A percentile compares a stretch with the other conserved stretches of the same genome.
phyloP scores from a whole-genome alignment of 1,140 invertebrate genomes.

The Drosophila pallidifrons region DNA sequence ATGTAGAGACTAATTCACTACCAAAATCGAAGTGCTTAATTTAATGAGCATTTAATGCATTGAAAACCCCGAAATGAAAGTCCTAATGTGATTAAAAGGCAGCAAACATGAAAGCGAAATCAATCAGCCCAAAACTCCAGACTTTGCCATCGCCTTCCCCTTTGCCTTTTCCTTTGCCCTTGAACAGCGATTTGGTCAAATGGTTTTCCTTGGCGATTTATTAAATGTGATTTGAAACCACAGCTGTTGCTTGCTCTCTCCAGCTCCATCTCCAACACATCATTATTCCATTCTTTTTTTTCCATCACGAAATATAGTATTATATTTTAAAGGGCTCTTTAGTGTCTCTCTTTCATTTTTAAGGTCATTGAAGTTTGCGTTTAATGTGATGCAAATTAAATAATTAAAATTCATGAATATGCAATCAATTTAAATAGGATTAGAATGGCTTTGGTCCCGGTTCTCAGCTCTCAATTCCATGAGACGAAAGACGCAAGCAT shows the following conservation, averaged over 20 bases:
- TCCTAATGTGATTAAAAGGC: conserved; percentile 26
- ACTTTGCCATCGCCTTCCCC: too few relatives aligned
- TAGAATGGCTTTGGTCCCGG: background rate
- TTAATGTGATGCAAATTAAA: conserved; percentile 19
- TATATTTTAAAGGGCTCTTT: background rate
- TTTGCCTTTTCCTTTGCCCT: background rate
- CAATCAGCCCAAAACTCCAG: conserved; percentile 3
- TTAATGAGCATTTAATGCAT: conserved; percentile 23
- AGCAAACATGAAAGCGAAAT: conserved; percentile 1
- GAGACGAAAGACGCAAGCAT: background rate
- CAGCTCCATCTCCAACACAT: background rate
- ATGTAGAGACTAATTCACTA: background rate
- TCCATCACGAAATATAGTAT: background rate
- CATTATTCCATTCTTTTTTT: too few relatives aligned
- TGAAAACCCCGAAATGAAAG: conserved; percentile 7
- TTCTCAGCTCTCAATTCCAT: background rate
- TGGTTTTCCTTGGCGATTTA: too few relatives aligned
- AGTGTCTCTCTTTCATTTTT: background rate
- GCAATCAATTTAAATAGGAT: conserved; percentile 14
- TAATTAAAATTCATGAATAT: conserved; percentile 27
- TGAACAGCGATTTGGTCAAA: too few relatives aligned
- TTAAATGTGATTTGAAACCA: too few relatives aligned
- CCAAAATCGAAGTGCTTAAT: background rate
- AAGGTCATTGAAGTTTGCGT: conserved; percentile 1
- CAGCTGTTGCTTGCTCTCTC: too few relatives aligned